phyloP scores from a whole-genome alignment of 1,140 invertebrate genomes.

The Lanistes nyassanus region DNA sequence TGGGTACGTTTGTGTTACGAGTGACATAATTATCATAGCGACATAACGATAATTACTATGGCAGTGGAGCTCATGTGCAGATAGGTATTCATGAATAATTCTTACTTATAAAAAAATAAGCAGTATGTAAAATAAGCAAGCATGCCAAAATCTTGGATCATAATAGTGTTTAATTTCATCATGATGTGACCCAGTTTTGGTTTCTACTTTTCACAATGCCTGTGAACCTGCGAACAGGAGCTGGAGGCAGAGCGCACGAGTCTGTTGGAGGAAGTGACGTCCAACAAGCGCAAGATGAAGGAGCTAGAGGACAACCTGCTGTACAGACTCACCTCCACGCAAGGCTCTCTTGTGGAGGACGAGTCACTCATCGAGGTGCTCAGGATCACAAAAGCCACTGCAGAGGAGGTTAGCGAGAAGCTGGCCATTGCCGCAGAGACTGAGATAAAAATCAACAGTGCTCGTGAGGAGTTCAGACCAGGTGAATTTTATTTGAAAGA shows the following conservation, averaged over 20 bases:
- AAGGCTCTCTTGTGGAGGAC: conserved; percentile 94
- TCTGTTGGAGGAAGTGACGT: conserved; percentile 93
- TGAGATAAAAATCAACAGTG: conserved; percentile 92
- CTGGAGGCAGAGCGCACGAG: conserved; percentile 92
- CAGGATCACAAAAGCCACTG: conserved; percentile 90
- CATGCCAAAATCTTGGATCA: not conserved
- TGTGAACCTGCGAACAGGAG: conserved; percentile 71
- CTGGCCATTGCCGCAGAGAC: conserved; percentile 90
- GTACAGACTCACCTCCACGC: conserved; percentile 87
- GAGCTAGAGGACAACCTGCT: conserved; percentile 93
- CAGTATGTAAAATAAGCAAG: not conserved
- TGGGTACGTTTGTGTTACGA: no score
- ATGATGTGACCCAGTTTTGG: not conserved
- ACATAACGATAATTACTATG: no score
- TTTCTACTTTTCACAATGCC: conserved; percentile 5
- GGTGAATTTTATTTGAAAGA: conserved; percentile 38
- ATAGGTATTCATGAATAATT: not conserved
- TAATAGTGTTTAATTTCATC: not conserved
- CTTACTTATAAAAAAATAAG: not conserved
- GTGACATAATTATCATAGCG: no score
- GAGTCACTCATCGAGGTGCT: conserved; percentile 93
- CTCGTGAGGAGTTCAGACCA: conserved; percentile 93
- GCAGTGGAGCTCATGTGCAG: not conserved
- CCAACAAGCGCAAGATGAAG: conserved; percentile 95
- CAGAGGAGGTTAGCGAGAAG: conserved; percentile 95